Conservation (phyloP, 1,140 invertebrate species). For the Drosophila simulans region DNA sequence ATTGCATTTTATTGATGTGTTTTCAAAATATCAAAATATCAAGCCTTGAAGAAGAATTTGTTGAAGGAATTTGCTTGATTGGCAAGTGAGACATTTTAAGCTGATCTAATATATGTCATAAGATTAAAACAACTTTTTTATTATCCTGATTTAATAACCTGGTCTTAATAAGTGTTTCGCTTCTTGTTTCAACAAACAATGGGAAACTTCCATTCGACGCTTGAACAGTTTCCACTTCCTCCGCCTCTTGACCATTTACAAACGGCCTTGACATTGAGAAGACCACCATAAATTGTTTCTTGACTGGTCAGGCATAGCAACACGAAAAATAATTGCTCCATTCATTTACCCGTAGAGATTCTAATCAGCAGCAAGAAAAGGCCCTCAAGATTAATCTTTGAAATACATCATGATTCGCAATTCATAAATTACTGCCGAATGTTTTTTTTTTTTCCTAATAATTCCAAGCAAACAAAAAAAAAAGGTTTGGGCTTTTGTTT, state of each 20-base stretch:
- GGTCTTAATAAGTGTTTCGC: too few relatives aligned
- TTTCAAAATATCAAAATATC: too few relatives aligned
- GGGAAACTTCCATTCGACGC: background rate
- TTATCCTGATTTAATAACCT: too few relatives aligned
- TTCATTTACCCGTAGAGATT: slow-evolving; percentile 25
- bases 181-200: too few relatives aligned
- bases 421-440: slow-evolving; percentile 41
- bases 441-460: background rate
- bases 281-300: slow-evolving; percentile 29
- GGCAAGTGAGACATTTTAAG: too few relatives aligned
- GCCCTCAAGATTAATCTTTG: slow-evolving; percentile 30
- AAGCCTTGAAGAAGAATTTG: too few relatives aligned
- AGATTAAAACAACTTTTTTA: too few relatives aligned
- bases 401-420: slow-evolving; percentile 24
- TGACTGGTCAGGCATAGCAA: slow-evolving; percentile 6
- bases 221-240: background rate
- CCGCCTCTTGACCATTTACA: slow-evolving; percentile 26
- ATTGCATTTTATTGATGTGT: background rate
- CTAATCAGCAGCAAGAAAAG: slow-evolving; percentile 34
- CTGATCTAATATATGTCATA: too few relatives aligned
- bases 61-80: background rate
- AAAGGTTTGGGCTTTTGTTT: slow-evolving; percentile 22
- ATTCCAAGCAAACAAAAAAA: slow-evolving; percentile 46
- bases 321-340: slow-evolving; percentile 30
- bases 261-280: slow-evolving; percentile 53